Base-by-base conservation (phyloP, 2,797 vertebrate genomes). In the Acrossocheilus wenchowensis region DNA sequence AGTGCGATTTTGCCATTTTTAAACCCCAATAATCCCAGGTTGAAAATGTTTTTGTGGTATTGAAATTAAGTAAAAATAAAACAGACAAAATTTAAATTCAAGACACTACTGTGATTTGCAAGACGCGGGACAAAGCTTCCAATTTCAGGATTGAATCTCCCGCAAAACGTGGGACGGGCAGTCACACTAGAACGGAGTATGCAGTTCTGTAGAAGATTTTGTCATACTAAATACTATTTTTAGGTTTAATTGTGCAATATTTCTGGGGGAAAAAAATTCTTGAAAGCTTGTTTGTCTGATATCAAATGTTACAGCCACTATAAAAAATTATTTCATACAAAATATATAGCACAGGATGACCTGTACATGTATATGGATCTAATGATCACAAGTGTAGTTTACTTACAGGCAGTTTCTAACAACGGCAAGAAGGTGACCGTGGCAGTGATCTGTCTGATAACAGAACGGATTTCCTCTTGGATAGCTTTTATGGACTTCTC, bases 391-490 rank as follows among this genome's bases (percentile, higher is more conserved):
- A 2, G 8, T 30, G 73, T 45, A 6, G 23, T 82, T 81, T 89
- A 97, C 98, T 97, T 90, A 99, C 98, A 99, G 41, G 97, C 94
- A 11, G 96, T 96, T 93, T 99, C 98, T 87, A 99, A 85, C 78
- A 99, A 93, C 0, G 98, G 98, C 90, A 99, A 93, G 92, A 99
- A 99, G 6, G 98, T 99, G 57, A 99, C 97, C 0, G 98, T 98
- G 86, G 97, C 98, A 5, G 98, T 99, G 87, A 99, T 95, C 92
- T 99, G 98, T 86, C 98, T 95, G 92, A 99, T 98, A 45, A 99
- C 97, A 0, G 97, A 98, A 84, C 97, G 97, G 86, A 99, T 99
- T 95, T 99, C 98, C 89, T 98, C 97, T 91, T 99, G 98, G 84
- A 99, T 97, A 85, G 95, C 96, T 91, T 98, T 99, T 69, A 97